phyloP scores from a whole-genome alignment of 2,797 vertebrate species.

The Dermochelys coriacea region DNA sequence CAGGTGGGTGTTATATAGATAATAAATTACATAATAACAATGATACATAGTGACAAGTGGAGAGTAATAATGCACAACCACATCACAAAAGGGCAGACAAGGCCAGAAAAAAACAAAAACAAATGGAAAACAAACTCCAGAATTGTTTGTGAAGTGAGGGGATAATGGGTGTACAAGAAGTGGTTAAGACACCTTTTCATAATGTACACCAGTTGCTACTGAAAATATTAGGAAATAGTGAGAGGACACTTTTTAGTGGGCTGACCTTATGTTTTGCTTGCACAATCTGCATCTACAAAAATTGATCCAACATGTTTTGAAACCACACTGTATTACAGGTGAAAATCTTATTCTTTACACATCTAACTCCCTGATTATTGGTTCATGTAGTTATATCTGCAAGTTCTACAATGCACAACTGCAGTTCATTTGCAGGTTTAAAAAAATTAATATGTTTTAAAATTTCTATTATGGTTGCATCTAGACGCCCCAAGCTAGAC shows the following conservation, averaged over 20 bases:
- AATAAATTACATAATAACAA: background rate
- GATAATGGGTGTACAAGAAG: background rate
- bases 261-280: background rate
- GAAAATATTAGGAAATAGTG: background rate
- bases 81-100: background rate
- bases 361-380: background rate
- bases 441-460: background rate
- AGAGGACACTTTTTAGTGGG: rapidly evolving
- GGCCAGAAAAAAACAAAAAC: background rate
- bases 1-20: background rate
- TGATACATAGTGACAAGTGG: background rate
- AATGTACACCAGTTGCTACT: background rate
- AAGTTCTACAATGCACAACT: background rate
- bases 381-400: background rate
- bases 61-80: background rate
- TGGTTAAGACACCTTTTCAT: background rate
- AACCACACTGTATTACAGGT: background rate
- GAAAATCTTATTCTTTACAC: background rate
- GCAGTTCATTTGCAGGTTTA: background rate
- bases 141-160: background rate
- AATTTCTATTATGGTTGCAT: background rate
- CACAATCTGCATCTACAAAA: background rate
- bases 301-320: background rate
- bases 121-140: background rate
- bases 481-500: background rate